Base-by-base conservation (phyloP, 2,797 vertebrate species). In the Ispidina lecontei region DNA sequence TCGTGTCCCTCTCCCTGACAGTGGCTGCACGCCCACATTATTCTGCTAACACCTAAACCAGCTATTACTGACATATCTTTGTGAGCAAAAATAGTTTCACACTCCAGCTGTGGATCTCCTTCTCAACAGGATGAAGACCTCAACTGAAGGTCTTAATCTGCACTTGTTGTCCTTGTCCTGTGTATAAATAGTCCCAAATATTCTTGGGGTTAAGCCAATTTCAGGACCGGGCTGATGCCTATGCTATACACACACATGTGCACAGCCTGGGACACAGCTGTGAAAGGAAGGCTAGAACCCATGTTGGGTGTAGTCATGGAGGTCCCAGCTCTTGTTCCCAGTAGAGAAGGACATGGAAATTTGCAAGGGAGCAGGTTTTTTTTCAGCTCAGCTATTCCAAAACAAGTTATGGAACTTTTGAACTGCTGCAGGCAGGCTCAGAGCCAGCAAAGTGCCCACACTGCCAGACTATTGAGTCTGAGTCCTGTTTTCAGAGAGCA, bases 201-300 rank as follows among this genome's bases (percentile, higher is more conserved):
- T 5, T 31, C 19, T 31, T 8, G 5, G 14, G 18, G 65, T 87
- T 44, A 51, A 75, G 52, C 9, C 19, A 22, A 21, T 72, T 56
- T 81, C 70, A 62, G 35, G 52, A 41, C 15, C 35, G 35, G 21
- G 37, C 15, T 80, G 65, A 58, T 46, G 43, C 10, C 14, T 26
- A 2, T 29, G 19, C 47, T 63, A 33, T 62, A 41, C 62, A 52
- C 16, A 12, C 9, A 22, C 0, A 0, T 2, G 14, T 4, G 19
- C n/a, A 47, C 9, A 43, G 31, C 39, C 43, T 35, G 22, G 26
- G 26, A 19, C 14, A 54, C 12, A 58, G 65, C 60, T 31, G 26
- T 33, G 55, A 67, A 56, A 52, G 43, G 67, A 63, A 72, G 12
- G 19, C 25, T 41, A 25, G 14, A 58, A 60, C 19, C 37, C 22